A percentile compares a stretch with the other conserved stretches of the same genome.
Evolutionary conservation across 30 jellyfish, hydroid and myxozoan species (phyloP).

Genomic region (Pelagia noctiluca): DNA sequence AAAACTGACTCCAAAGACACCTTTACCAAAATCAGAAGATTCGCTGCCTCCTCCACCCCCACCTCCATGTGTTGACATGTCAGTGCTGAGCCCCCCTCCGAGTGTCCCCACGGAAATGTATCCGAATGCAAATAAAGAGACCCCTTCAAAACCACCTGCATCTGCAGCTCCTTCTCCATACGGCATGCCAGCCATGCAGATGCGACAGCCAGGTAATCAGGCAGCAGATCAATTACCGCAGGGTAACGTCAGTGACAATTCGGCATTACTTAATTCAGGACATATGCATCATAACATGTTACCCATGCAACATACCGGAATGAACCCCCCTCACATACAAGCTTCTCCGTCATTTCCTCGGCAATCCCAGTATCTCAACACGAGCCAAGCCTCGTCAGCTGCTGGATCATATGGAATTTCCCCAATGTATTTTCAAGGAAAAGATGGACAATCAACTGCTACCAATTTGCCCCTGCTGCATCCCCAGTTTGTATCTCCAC

Average conservation of each 20-base stretch:
- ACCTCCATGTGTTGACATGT: background rate
- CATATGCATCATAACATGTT: background rate
- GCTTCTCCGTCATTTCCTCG: background rate
- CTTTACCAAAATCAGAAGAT: background rate
- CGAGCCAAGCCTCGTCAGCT: background rate
- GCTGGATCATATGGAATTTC: background rate
- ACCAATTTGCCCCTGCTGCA: background rate
- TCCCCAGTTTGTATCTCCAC: background rate
- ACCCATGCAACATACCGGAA: too few relatives aligned
- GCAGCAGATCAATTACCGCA: too few relatives aligned
- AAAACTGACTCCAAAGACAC: background rate
- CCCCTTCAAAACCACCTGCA: background rate
- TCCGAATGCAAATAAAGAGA: too few relatives aligned
- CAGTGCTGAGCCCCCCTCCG: background rate
- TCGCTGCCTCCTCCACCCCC: slow-evolving; percentile 8
- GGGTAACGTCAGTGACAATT: too few relatives aligned
- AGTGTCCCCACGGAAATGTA: too few relatives aligned
- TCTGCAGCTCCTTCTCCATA: background rate
- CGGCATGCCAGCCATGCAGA: background rate
- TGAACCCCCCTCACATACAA: too few relatives aligned
- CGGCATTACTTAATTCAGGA: background rate
- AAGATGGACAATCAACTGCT: background rate
- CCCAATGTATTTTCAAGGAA: slow-evolving; percentile 7
- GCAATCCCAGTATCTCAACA: background rate
- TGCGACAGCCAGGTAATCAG: too few relatives aligned